Evolutionary conservation across 2,797 vertebrate genomes (phyloP).

Genomic region (Sebastes oblongus): DNA sequence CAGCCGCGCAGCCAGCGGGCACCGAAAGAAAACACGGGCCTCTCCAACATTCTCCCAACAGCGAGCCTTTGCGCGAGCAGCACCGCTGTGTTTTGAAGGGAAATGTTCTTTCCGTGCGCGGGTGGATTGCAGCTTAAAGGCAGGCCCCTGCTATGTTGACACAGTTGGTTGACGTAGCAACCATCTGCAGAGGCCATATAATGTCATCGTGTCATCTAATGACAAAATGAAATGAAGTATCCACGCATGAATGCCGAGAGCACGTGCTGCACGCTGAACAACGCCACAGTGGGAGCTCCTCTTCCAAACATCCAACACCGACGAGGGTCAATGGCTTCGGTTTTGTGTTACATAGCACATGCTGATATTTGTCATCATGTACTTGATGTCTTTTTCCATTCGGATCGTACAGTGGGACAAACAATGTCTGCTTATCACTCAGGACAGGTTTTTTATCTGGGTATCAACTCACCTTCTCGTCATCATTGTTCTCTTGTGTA

Average conservation of each 20-base stretch:
- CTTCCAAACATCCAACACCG: not conserved
- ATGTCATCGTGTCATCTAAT: constrained; percentile 7
- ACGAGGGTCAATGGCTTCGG: not conserved
- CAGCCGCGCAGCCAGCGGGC: constrained; percentile 51
- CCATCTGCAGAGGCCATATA: constrained; percentile 51
- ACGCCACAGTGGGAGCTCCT: constrained; percentile 1
- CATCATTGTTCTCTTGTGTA: constrained; percentile 31
- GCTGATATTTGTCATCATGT: constrained; percentile 8
- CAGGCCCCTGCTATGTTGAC: constrained; percentile 73
- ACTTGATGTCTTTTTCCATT: constrained; percentile 1
- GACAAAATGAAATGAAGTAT: constrained; percentile 42
- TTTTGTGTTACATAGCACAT: constrained; percentile 16
- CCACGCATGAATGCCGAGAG: constrained; percentile 6
- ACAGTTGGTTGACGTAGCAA: constrained; percentile 73
- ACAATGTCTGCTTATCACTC: not conserved
- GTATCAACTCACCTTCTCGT: constrained; percentile 66
- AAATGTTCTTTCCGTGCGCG: constrained; percentile 68
- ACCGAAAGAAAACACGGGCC: constrained; percentile 64
- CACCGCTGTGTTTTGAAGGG: constrained; percentile 50
- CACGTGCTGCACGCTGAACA: not conserved
- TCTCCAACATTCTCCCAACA: constrained; percentile 31
- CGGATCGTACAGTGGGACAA: not conserved
- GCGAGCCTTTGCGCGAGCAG: constrained; percentile 18
- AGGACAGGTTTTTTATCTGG: not conserved
- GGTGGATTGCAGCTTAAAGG: constrained; percentile 37